Conservation (phyloP, 2,888 invertebrate species). For the Sarcophaga subvicina region DNA sequence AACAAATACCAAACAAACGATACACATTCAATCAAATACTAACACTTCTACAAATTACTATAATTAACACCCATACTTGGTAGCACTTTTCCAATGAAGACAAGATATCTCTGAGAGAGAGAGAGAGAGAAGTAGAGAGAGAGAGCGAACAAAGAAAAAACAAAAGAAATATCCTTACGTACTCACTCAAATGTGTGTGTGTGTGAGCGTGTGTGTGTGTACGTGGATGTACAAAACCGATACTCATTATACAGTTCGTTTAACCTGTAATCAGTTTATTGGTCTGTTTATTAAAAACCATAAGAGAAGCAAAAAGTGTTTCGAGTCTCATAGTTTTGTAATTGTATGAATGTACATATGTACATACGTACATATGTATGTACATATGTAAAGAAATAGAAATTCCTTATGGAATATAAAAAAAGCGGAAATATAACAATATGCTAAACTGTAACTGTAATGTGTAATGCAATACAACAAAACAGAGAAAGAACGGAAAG, state of each 20-base stretch:
- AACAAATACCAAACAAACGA: background rate
- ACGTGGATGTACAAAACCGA: background rate
- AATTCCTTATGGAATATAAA: background rate
- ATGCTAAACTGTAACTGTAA: conserved; percentile 1
- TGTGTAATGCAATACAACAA: too few species aligned
- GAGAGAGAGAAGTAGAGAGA: background rate
- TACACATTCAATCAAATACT: background rate
- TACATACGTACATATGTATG: background rate
- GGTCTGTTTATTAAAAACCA: background rate
- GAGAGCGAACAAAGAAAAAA: background rate
- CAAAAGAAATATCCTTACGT: background rate
- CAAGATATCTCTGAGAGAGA: background rate
- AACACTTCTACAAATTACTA: background rate
- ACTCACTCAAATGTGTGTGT: too few species aligned
- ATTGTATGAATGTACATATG: background rate
- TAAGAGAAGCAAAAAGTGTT: background rate
- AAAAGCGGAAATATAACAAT: conserved; percentile 4
- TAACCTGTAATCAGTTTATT: conserved; percentile 1
- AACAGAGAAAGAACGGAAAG: background rate
- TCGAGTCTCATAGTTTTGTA: too few species aligned
- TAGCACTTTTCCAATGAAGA: background rate
- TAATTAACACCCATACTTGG: conserved; percentile 2
- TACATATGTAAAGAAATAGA: background rate
- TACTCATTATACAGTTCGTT: conserved; percentile 9
- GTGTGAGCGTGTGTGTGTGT: background rate